Evolutionary conservation across 2,113 vertebrate species (phyloP), one percentile per base, ranked within the genome.

Genomic region (Ammospiza caudacuta): DNA sequence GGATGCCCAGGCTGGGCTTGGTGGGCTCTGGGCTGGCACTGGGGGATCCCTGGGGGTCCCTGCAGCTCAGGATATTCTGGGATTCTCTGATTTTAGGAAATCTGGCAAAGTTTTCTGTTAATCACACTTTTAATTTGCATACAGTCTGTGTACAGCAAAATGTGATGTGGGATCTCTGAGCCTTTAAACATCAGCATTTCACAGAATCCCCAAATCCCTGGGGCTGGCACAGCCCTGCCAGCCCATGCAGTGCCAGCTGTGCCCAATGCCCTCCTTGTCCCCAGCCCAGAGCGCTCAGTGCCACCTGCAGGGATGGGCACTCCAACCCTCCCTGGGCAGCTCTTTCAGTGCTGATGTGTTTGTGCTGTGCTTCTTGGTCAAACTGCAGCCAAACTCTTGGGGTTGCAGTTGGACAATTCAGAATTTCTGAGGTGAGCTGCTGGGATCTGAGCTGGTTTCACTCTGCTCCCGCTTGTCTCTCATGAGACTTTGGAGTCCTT

Each of bases 21-120:
- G 11, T 31, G 64, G 51, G 16, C 0, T 9, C 21, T 61, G 62
- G 19, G 39, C 1, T 59, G 58, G n/a, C 3, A 21, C 47, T 72
- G 15, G 21, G 3, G 6, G 2, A 0, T 57, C 49, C 20, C 10
- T 49, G 51, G 0, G 49, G 49, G 14, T 57, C 4, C 7, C 2
- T 57, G 1, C 20, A 0, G 15, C 41, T 49, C 43, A 27, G 51
- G 25, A 4, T 1, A 20, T 46, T 55, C 41, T 10, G 7, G 0
- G 10, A 15, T 25, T 63, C 29, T 6, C 0, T 18, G 24, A 12
- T 35, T 9, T 57, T n/a, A 31, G 44, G 49, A 79, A 52, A 44
- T 80, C 20, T 57, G 44, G 9, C 20, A 14, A 81, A 47, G 18
- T 73, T 92, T 83, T 63, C 7, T 83, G 37, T 83, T 75, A 29